Evolutionary conservation across 1,140 invertebrate genomes (phyloP).

Genomic region (Gonatopus flavifemur): DNA sequence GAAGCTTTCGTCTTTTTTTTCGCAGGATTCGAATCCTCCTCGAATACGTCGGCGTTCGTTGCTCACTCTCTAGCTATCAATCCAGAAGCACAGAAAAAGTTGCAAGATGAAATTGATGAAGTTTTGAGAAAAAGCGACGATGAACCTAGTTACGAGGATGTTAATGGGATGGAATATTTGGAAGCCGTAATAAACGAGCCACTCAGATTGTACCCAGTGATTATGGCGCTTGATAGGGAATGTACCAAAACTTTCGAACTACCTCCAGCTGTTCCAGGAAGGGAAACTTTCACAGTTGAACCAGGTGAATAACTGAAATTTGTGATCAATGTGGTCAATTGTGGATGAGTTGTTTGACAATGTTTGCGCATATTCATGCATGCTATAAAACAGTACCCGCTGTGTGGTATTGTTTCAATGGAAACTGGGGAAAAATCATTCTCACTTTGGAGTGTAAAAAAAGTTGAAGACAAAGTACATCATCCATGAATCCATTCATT

Average conservation of each 20-base stretch:
- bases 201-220: conserved; percentile 62
- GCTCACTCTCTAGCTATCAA: conserved; percentile 59
- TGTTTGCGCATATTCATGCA: too few relatives aligned
- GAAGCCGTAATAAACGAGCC: conserved; percentile 61
- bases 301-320: too few relatives aligned
- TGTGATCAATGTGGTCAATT: too few relatives aligned
- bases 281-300: conserved; percentile 34
- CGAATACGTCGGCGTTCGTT: conserved; percentile 51
- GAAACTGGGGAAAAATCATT: too few relatives aligned
- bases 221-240: conserved; percentile 52
- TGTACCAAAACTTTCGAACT: conserved; percentile 61
- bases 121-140: conserved; percentile 41
- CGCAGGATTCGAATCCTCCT: conserved; percentile 62
- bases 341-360: too few relatives aligned
- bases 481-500: too few relatives aligned
- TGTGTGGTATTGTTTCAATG: too few relatives aligned
- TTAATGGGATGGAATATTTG: conserved; percentile 52
- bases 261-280: conserved; percentile 11
- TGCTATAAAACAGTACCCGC: too few relatives aligned
- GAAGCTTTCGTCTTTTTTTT: conserved; percentile 58
- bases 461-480: too few relatives aligned
- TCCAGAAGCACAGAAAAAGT: conserved; percentile 59
- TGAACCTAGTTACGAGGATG: conserved; percentile 45
- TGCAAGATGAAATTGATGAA: conserved; percentile 61
- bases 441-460: too few relatives aligned